Percentiles rank a stretch among this genome's conserved stretches.
These are phyloP conservation scores for Aromia moschata DNA, from an alignment of 2,888 invertebrate species.

Conservation along the genomic window DNA sequence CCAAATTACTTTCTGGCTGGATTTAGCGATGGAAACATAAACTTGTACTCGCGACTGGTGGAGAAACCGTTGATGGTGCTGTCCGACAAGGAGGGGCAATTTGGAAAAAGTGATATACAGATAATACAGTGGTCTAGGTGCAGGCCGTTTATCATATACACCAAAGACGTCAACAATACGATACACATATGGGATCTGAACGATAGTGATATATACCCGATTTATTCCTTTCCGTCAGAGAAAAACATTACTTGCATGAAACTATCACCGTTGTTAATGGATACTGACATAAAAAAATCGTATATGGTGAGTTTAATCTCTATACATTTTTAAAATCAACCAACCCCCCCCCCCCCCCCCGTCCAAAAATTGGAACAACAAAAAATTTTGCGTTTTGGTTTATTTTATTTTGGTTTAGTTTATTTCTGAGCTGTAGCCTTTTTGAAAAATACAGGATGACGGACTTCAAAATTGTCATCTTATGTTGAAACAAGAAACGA, in stretches of 20 bases:
- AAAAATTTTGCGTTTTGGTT: too few species aligned
- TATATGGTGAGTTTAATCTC: slow-evolving; percentile 65
- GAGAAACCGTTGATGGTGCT: slow-evolving; percentile 61
- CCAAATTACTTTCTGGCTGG: slow-evolving; percentile 65
- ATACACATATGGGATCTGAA: slow-evolving; percentile 67
- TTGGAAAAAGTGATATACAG: slow-evolving; percentile 55
- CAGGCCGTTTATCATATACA: slow-evolving; percentile 65
- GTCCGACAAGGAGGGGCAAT: slow-evolving; percentile 54
- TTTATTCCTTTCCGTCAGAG: slow-evolving; percentile 61
- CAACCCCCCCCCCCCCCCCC: too few species aligned
- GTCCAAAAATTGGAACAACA: too few species aligned
- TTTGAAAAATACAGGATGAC: too few species aligned
- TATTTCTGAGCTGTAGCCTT: too few species aligned
- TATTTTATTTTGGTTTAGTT: too few species aligned
- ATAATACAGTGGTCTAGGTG: slow-evolving; percentile 66
- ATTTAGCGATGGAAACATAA: slow-evolving; percentile 64
- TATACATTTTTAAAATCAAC: too few species aligned
- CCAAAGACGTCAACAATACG: slow-evolving; percentile 61
- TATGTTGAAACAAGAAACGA: too few species aligned
- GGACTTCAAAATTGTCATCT: too few species aligned
- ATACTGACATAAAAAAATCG: slow-evolving; percentile 52
- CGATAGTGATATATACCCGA: slow-evolving; percentile 64
- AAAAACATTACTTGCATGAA: slow-evolving; percentile 62
- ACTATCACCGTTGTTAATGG: slow-evolving; percentile 58
- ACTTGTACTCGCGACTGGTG: slow-evolving; percentile 61